These are phyloP conservation scores for Lepidostoma basale DNA, from an alignment of 1,140 invertebrate genomes.

Conservation along the genomic window DNA sequence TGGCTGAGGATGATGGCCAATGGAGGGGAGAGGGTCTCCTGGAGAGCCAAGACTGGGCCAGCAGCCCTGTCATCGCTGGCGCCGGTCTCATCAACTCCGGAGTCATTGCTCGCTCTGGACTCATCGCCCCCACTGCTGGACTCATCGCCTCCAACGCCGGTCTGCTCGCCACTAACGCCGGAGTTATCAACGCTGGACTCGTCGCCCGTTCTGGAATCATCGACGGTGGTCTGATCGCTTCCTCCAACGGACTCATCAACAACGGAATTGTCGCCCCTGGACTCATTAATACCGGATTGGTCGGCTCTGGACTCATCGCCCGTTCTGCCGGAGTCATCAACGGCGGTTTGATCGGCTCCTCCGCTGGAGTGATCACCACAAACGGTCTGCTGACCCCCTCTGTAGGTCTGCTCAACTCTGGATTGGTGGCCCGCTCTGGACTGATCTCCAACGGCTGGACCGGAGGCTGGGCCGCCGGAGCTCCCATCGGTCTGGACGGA, in stretches of 20 bases:
- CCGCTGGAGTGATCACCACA: background rate
- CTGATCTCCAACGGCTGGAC: constrained; percentile 1
- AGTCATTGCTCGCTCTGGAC: too few species aligned
- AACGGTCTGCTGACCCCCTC: background rate
- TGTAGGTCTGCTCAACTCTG: background rate
- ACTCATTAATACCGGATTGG: too few species aligned
- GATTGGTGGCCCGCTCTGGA: background rate
- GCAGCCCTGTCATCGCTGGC: background rate
- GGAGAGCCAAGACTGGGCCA: constrained; percentile 45
- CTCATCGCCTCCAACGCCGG: background rate
- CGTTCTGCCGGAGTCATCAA: background rate
- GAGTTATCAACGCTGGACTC: too few species aligned
- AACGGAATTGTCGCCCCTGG: too few species aligned
- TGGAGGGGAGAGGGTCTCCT: constrained; percentile 35
- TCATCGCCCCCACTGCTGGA: background rate
- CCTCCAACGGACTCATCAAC: too few species aligned
- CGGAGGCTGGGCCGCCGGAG: constrained; percentile 5
- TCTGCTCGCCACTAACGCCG: background rate
- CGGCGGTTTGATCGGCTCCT: background rate
- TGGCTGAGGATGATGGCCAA: constrained; percentile 26
- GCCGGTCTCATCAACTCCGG: background rate
- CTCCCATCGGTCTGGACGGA: constrained; percentile 36
- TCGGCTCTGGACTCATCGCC: too few species aligned
- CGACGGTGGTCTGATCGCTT: too few species aligned
- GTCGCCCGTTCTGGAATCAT: too few species aligned